Percentiles rank a stretch among this genome's conserved stretches.
These are phyloP conservation scores for Egretta garzetta DNA, from an alignment of 2,113 vertebrate genomes.

Conservation along the genomic window DNA sequence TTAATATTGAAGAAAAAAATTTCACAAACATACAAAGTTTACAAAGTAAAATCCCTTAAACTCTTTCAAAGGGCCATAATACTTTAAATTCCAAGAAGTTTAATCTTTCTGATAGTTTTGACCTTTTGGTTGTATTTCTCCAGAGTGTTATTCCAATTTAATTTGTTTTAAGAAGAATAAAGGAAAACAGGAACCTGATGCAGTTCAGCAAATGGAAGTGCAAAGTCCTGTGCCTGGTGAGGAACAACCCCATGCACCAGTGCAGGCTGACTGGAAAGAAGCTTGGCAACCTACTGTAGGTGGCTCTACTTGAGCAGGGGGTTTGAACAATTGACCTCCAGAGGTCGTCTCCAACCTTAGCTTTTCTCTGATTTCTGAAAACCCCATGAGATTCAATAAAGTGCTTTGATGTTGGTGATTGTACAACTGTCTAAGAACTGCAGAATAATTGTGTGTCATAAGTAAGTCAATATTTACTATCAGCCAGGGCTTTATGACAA, in stretches of 20 bases:
- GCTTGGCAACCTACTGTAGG: background rate
- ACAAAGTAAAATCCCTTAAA: constrained; percentile 36
- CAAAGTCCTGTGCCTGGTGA: background rate
- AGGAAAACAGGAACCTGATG: background rate
- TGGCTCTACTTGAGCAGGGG: rapidly evolving
- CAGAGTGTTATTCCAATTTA: background rate
- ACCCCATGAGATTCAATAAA: background rate
- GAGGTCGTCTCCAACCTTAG: background rate
- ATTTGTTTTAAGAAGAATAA: constrained; percentile 8
- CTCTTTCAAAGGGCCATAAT: background rate
- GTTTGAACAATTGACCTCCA: background rate
- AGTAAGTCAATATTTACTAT: background rate
- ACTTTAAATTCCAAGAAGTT: background rate
- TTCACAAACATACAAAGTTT: constrained; percentile 3
- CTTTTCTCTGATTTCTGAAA: background rate
- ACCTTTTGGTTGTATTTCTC: constrained; percentile 41
- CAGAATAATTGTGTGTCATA: background rate
- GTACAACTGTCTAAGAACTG: background rate
- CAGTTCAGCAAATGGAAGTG: background rate
- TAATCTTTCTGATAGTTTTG: background rate
- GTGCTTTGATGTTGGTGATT: background rate
- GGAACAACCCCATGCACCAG: background rate
- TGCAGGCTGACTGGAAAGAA: background rate
- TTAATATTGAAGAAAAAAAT: constrained; percentile 23
- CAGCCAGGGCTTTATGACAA: background rate